Percentiles rank a stretch among this genome's conserved stretches.
Conservation (phyloP, 2,113 vertebrate genomes). For the Tympanuchus pallidicinctus region DNA sequence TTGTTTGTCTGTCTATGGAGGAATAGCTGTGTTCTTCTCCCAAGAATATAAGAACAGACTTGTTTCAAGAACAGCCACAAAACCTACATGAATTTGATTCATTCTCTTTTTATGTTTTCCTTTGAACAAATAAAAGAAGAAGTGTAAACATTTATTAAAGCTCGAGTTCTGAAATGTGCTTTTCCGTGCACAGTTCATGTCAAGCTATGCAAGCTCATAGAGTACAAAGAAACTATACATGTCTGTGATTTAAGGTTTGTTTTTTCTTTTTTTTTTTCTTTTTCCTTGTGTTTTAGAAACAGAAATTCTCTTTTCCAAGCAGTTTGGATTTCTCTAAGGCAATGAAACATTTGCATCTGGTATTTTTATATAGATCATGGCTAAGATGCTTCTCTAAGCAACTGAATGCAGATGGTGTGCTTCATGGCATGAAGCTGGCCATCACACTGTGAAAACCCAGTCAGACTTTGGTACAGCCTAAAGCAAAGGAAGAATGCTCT, state of each 20-base stretch:
- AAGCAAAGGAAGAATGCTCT: neutral
- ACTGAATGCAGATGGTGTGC: neutral
- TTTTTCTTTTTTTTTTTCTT: no score
- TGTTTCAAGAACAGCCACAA: neutral
- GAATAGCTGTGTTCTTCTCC: neutral
- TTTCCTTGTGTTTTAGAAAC: neutral
- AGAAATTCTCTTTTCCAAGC: neutral
- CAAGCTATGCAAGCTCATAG: neutral
- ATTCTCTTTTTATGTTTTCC: neutral
- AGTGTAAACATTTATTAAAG: neutral
- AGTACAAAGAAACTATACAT: neutral
- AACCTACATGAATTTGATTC: neutral
- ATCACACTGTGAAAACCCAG: neutral
- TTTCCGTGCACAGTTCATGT: neutral
- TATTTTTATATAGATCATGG: neutral
- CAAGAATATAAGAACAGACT: neutral
- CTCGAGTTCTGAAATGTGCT: neutral
- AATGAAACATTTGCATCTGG: neutral
- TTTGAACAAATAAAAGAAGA: neutral
- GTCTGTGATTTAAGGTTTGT: neutral
- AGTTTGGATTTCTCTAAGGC: neutral
- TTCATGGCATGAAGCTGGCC: neutral
- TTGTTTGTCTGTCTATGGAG: neutral
- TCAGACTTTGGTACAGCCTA: neutral
- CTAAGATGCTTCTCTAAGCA: neutral